Percentiles rank a stretch among this genome's conserved stretches.
Conservation (phyloP, 2,888 invertebrate species). For the Synergus laeviventris region DNA sequence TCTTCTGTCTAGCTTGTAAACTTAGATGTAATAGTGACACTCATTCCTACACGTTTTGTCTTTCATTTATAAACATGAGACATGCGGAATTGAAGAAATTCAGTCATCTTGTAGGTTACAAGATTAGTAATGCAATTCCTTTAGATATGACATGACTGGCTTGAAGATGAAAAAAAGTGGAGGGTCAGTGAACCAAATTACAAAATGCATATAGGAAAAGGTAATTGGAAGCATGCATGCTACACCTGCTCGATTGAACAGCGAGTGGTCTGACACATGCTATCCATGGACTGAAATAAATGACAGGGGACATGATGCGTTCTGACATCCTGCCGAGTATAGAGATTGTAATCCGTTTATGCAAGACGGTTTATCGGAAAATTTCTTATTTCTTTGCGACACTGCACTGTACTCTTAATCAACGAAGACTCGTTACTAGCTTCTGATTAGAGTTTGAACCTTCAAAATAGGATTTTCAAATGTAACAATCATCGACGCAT, state of each 20-base stretch:
- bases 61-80: slow-evolving; percentile 7
- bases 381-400: slow-evolving; percentile 21
- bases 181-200: slow-evolving; percentile 1
- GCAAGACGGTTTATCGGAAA: slow-evolving; percentile 23
- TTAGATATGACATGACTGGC: neutral
- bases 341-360: slow-evolving; percentile 45
- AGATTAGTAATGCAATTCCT: neutral
- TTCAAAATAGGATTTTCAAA: too few species aligned
- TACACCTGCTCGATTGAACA: slow-evolving; percentile 10
- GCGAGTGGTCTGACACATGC: slow-evolving; percentile 53
- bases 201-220: slow-evolving; percentile 3
- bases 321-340: slow-evolving; percentile 45
- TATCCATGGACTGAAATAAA: slow-evolving; percentile 53
- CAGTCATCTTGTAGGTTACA: neutral
- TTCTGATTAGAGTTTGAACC: neutral
- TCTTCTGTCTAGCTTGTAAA: neutral
- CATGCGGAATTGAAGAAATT: neutral
- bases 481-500: too few species aligned
- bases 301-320: slow-evolving; percentile 52
- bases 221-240: slow-evolving; percentile 11
- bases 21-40: slow-evolving; percentile 19
- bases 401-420: slow-evolving; percentile 29
- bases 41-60: slow-evolving; percentile 14
- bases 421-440: slow-evolving; percentile 4
- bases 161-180: neutral